phyloP scores from a whole-genome alignment of 2,797 vertebrate genomes.

The Helarctos malayanus region DNA sequence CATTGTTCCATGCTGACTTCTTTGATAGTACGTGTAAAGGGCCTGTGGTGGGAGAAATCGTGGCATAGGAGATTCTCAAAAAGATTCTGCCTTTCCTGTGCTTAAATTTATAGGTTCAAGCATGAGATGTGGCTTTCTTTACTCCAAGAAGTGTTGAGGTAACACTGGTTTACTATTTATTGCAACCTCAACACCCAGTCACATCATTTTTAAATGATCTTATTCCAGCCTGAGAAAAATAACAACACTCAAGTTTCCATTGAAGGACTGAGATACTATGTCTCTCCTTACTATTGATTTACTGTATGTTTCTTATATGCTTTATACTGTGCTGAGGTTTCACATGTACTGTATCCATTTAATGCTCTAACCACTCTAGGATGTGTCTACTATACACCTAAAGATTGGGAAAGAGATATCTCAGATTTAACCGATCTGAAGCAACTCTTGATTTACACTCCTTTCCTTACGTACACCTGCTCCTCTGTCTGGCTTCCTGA shows the following conservation, averaged over 20 bases:
- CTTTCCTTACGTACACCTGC: not conserved
- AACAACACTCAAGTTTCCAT: not conserved
- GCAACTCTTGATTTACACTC: not conserved
- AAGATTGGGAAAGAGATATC: not conserved
- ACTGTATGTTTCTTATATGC: not conserved
- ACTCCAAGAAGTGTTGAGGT: not conserved
- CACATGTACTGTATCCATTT: not conserved
- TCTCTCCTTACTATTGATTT: not conserved
- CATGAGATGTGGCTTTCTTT: not conserved
- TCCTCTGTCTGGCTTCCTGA: not conserved
- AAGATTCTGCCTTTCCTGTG: not conserved
- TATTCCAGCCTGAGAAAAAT: not conserved
- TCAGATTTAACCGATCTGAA: not conserved
- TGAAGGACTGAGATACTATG: not conserved
- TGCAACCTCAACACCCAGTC: not conserved
- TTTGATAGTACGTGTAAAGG: not conserved
- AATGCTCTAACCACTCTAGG: not conserved
- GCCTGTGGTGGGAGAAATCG: not conserved
- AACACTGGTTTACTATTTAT: not conserved
- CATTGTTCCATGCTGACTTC: not conserved
- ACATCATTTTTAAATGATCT: not conserved
- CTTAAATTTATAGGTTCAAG: not conserved
- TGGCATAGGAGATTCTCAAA: not conserved
- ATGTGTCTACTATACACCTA: not conserved
- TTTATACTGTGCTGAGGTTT: not conserved